Conservation (phyloP, 2,113 vertebrate genomes). For the Microcebus tavaratra region DNA sequence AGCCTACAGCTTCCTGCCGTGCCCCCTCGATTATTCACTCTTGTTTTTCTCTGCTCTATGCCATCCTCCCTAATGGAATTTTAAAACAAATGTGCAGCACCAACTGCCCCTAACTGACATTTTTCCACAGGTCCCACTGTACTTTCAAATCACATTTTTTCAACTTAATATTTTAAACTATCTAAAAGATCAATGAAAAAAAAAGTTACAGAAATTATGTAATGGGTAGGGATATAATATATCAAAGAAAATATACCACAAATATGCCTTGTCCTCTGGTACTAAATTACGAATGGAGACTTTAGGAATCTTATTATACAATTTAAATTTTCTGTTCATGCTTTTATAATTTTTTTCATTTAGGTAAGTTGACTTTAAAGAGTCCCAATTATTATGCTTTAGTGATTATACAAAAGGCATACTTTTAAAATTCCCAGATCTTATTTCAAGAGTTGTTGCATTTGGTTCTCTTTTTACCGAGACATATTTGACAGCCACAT, state of each 20-base stretch:
- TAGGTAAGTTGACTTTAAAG: not conserved
- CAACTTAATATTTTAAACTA: not conserved
- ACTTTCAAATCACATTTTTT: not conserved
- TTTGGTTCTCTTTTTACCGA: not conserved
- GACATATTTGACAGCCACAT: not conserved
- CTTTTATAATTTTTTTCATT: not conserved
- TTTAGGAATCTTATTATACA: not conserved
- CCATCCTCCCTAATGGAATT: not conserved
- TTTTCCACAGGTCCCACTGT: not conserved
- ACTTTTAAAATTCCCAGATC: not conserved
- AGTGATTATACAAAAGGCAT: not conserved
- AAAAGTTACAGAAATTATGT: not conserved
- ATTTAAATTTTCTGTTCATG: not conserved
- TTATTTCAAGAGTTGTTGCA: not conserved
- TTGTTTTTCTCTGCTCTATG: not conserved
- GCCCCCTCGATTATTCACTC: not conserved
- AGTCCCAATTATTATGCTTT: not conserved
- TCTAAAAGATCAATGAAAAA: not conserved
- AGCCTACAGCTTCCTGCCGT: not conserved
- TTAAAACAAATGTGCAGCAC: not conserved
- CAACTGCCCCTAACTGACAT: not conserved
- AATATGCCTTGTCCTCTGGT: not conserved
- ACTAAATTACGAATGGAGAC: not conserved
- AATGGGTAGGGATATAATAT: not conserved
- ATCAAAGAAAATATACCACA: conserved; percentile 18